Percentiles rank a stretch among this genome's conserved stretches.
phyloP scores from a whole-genome alignment of 2,888 invertebrate species.

The Ormyrus nitidulus region DNA sequence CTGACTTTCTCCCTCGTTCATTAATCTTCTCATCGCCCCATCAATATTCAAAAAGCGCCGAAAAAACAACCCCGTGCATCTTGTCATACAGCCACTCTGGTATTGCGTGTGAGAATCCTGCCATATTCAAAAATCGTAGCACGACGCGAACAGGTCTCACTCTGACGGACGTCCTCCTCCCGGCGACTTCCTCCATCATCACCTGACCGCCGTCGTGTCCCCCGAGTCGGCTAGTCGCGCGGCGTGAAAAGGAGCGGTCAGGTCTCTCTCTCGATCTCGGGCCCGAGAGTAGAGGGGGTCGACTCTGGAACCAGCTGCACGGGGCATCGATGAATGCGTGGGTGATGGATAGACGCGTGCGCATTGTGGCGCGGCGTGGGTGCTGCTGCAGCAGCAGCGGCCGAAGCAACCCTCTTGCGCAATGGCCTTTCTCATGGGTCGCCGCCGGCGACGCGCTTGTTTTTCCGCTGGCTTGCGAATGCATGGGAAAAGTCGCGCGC shows the following conservation, averaged over 20 bases:
- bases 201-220: constrained; percentile 33
- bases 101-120: too few species aligned
- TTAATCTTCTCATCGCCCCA: too few species aligned
- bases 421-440: constrained; percentile 50
- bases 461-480: too few species aligned
- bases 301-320: constrained; percentile 42
- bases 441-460: too few species aligned
- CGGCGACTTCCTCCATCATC: constrained; percentile 35
- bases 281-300: background rate
- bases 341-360: constrained; percentile 71
- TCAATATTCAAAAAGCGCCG: too few species aligned
- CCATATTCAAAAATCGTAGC: background rate
- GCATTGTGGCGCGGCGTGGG: constrained; percentile 29
- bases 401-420: constrained; percentile 29
- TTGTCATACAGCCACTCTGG: too few species aligned
- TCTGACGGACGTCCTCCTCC: constrained; percentile 18
- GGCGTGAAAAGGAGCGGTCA: too few species aligned
- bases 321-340: constrained; percentile 61
- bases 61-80: too few species aligned
- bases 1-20: too few species aligned
- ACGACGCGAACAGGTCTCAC: constrained; percentile 35
- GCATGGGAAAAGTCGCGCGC: too few species aligned
- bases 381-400: background rate
- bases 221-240: background rate
- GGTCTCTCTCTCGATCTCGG: constrained; percentile 12